Base-by-base conservation (phyloP, 2,888 invertebrate species). In the Neocrepidodera transversa region DNA sequence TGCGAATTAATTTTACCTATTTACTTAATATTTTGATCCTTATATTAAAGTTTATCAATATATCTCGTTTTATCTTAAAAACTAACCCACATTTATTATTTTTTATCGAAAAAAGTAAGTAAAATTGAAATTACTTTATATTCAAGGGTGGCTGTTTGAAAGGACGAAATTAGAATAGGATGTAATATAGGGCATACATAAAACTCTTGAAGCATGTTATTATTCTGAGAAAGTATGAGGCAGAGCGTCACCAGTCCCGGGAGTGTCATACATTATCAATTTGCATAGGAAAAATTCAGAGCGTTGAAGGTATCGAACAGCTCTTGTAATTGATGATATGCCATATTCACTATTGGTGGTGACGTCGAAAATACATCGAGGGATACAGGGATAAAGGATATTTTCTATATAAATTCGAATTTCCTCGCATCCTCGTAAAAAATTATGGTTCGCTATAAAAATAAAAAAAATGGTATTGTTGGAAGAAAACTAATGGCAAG, bases 211-310 rank as follows among this genome's bases (percentile, higher is more conserved):
- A 48, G 36, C 58, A 43, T 26, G 52, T 58, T 59, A 59, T 59
- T 59, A 59, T 53, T 59, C 58, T 23, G 42, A 26, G 14, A 28
- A 47, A 52, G 52, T 52, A 47, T 30, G 36, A 53, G 42, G 49
- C 35, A 36, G 13, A 38, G 43, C 40, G 28, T 32, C 47, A 38
- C 48, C 43, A 45, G 28, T 45, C 59, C 35, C 59, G 11, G 7
- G 50, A 36, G 54, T 45, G 54, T 45, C 42, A 59, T 59, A 59
- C 30, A 59, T 61, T 61, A 52, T 52, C 53, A 61, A 61, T 61
- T 57, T 61, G 49, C 49, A 48, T 52, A 42, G n/a, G 26, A 49
- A 42, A 30, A 45, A 61, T 43, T 53, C 54, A 55, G 53, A 17
- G 30, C 40, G 38, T 14, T 42, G 56, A 49, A 32, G n/a, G 32